Evolutionary conservation across 2,888 invertebrate species (phyloP).

Genomic region (Sylvicola cinctus): DNA sequence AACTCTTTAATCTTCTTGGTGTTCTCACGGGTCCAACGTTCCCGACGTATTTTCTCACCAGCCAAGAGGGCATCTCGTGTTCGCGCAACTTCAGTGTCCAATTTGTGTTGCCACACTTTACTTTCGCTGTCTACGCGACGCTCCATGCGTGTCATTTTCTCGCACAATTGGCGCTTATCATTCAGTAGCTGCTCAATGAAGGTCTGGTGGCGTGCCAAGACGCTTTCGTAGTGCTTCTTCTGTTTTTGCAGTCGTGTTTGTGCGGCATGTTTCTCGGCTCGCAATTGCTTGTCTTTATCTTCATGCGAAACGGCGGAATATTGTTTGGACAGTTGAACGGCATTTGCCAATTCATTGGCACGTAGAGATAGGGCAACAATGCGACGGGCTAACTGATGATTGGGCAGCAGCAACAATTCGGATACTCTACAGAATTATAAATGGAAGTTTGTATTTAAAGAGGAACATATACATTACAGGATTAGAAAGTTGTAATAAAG

Average conservation of each 20-base stretch:
- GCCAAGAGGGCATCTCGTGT: slow-evolving; percentile 56
- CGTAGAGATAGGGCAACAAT: slow-evolving; percentile 21
- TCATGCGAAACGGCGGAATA: slow-evolving; percentile 20
- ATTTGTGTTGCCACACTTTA: slow-evolving; percentile 50
- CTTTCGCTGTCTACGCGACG: slow-evolving; percentile 27
- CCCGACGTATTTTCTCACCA: slow-evolving; percentile 51
- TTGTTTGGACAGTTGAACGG: slow-evolving; percentile 23
- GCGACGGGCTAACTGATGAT: slow-evolving; percentile 23
- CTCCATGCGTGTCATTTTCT: slow-evolving; percentile 26
- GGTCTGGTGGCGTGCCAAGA: slow-evolving; percentile 57
- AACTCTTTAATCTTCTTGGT: slow-evolving; percentile 74
- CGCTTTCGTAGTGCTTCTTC: slow-evolving; percentile 49
- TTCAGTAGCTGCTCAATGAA: slow-evolving; percentile 65
- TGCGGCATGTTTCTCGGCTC: slow-evolving; percentile 23
- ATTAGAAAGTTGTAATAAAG: too few species aligned
- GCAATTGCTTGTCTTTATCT: slow-evolving; percentile 21
- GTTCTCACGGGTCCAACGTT: slow-evolving; percentile 65
- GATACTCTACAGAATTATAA: slow-evolving; percentile 15
- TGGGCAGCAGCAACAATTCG: slow-evolving; percentile 24
- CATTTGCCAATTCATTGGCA: slow-evolving; percentile 24
- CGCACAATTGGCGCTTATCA: slow-evolving; percentile 58
- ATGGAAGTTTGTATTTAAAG: too few species aligned
- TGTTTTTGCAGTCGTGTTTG: slow-evolving; percentile 31
- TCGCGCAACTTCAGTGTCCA: slow-evolving; percentile 51
- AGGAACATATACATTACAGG: too few species aligned